Evolutionary conservation across 2,113 vertebrate species (phyloP).

Genomic region (Eolophus roseicapilla): DNA sequence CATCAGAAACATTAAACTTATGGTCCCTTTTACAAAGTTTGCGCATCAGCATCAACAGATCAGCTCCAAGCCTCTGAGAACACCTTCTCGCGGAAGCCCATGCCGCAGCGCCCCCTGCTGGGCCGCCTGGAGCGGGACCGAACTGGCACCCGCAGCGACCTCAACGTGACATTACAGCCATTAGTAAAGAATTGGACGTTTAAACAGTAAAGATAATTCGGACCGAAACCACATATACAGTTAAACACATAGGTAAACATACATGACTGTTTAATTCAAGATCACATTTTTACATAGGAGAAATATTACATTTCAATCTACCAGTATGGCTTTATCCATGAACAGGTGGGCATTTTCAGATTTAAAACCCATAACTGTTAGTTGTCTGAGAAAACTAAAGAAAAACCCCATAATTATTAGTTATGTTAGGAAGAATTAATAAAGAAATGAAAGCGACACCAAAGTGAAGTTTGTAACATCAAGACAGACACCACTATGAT

Average conservation of each 20-base stretch:
- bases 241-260: not conserved
- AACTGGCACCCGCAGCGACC: not conserved
- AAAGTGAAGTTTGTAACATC: not conserved
- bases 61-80: not conserved
- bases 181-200: not conserved
- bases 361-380: not conserved
- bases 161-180: not conserved
- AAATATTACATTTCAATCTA: not conserved
- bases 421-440: not conserved
- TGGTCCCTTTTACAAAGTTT: not conserved
- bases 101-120: not conserved
- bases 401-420: not conserved
- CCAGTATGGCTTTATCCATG: constrained; percentile 33
- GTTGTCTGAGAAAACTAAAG: not conserved
- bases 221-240: not conserved
- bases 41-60: not conserved
- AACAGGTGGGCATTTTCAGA: not conserved
- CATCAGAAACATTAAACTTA: not conserved
- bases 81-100: not conserved
- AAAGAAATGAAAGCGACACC: not conserved
- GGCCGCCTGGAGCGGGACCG: not conserved
- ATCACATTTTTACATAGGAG: constrained; percentile 17
- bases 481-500: not conserved
- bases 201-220: not conserved
- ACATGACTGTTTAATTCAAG: not conserved